Evolutionary conservation across 2,888 invertebrate species (phyloP).

Genomic region (Heliconius charithonia): DNA sequence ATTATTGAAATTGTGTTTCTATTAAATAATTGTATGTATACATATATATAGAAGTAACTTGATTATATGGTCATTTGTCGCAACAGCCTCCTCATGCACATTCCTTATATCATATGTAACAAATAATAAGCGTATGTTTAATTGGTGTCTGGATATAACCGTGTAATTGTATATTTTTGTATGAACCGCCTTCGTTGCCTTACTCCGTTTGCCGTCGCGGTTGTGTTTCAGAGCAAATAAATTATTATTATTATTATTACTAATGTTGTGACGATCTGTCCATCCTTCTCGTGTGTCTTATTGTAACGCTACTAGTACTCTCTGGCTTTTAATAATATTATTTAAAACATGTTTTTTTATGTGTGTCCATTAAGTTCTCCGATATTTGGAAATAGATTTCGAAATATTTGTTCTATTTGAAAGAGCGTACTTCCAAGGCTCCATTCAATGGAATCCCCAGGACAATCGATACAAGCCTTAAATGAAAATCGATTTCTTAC

Average conservation of each 20-base stretch:
- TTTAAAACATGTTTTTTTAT: not conserved
- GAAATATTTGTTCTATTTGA: not conserved
- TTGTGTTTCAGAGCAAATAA: slow-evolving; percentile 67
- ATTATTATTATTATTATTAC: slow-evolving; percentile 28
- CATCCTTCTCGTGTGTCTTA: not conserved
- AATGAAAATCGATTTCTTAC: no score
- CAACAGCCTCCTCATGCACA: slow-evolving; percentile 29
- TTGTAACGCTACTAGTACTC: not conserved
- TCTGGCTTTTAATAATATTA: not conserved
- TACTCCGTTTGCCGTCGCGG: slow-evolving; percentile 51
- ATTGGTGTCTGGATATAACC: slow-evolving; percentile 26
- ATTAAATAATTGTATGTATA: not conserved
- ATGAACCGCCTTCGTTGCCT: slow-evolving; percentile 72
- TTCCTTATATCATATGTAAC: slow-evolving; percentile 22
- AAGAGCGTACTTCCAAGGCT: not conserved
- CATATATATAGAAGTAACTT: not conserved
- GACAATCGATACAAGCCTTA: not conserved
- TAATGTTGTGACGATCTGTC: slow-evolving; percentile 36
- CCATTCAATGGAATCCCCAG: no score
- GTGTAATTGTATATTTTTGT: slow-evolving; percentile 52
- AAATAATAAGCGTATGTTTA: slow-evolving; percentile 21
- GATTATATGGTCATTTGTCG: not conserved
- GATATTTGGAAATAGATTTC: not conserved
- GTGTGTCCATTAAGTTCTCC: not conserved
- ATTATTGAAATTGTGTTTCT: no score